Evolutionary conservation across 64 coral and sea anemone species (phyloP).

Genomic region (Acropora tenuis): DNA sequence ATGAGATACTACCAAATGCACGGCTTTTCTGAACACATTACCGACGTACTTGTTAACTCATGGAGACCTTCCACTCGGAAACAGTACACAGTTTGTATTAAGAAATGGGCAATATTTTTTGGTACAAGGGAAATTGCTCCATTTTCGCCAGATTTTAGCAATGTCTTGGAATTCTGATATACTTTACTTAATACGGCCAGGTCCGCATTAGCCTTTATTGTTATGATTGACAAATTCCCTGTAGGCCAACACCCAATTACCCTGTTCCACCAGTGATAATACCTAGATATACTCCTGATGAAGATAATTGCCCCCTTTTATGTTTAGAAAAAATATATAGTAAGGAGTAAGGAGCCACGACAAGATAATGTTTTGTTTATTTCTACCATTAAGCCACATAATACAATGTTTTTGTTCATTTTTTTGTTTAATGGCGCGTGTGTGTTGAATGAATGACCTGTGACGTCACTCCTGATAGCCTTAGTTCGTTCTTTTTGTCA

Average conservation of each 20-base stretch:
- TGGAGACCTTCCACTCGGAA: constrained; percentile 59
- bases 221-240: neutral
- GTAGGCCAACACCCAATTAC: constrained; percentile 72
- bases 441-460: too few relatives aligned
- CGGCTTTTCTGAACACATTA: constrained; percentile 59
- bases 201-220: constrained; percentile 46
- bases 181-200: constrained; percentile 47
- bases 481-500: too few relatives aligned
- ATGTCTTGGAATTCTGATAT: constrained; percentile 61
- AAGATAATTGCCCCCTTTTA: constrained; percentile 42
- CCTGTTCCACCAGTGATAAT: constrained; percentile 63
- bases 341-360: constrained; percentile 24
- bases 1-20: constrained; percentile 32
- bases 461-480: too few relatives aligned
- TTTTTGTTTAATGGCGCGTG: too few relatives aligned
- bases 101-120: constrained; percentile 64
- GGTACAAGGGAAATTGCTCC: constrained; percentile 62
- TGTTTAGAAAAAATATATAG: constrained; percentile 75
- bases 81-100: constrained; percentile 53
- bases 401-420: neutral
- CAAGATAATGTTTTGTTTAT: too few relatives aligned
- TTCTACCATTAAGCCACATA: too few relatives aligned
- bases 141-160: constrained; percentile 59
- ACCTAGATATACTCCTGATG: constrained; percentile 61
- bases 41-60: constrained; percentile 66